phyloP scores from a whole-genome alignment of 2,888 invertebrate genomes.

The Poecilus cupreus region DNA sequence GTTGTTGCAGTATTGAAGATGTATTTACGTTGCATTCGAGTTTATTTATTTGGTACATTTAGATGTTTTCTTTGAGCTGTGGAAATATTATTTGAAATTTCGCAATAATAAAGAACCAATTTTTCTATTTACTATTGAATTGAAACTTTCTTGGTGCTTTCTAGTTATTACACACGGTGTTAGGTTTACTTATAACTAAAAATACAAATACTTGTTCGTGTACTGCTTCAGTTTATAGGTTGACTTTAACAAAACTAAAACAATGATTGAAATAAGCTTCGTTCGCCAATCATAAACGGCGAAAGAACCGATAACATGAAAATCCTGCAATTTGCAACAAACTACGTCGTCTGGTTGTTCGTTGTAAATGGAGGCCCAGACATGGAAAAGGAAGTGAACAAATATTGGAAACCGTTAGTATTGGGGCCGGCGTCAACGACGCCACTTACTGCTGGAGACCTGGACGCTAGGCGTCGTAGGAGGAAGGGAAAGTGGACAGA shows the following conservation, averaged over 20 bases:
- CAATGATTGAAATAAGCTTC: too few relatives aligned
- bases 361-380: background rate
- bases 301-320: background rate
- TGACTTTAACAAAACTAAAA: too few relatives aligned
- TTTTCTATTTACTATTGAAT: background rate
- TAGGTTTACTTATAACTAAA: too few relatives aligned
- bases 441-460: background rate
- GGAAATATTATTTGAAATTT: background rate
- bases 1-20: background rate
- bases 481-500: background rate
- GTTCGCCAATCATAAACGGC: background rate
- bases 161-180: too few relatives aligned
- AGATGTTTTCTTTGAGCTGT: background rate
- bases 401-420: background rate
- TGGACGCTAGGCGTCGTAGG: background rate
- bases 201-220: too few relatives aligned
- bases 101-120: background rate
- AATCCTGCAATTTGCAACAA: background rate
- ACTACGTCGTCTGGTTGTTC: background rate
- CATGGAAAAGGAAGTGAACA: background rate
- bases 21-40: background rate
- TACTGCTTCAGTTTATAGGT: too few relatives aligned
- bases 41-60: background rate
- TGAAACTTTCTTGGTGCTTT: background rate
- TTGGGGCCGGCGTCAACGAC: background rate